Evolutionary conservation across 1,140 invertebrate genomes (phyloP).

Genomic region (Microplitis mediator): DNA sequence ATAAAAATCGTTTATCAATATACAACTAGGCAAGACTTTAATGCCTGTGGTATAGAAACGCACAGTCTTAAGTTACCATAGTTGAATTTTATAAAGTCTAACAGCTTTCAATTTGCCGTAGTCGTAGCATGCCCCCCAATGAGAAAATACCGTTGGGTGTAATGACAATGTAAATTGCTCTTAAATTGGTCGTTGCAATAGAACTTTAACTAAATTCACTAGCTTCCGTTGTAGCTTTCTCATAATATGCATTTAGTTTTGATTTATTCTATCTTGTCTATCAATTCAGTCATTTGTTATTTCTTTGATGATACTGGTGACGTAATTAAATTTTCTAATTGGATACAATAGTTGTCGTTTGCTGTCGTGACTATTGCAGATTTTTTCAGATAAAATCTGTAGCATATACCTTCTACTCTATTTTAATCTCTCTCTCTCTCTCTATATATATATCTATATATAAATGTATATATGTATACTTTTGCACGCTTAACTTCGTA

Average conservation of each 20-base stretch:
- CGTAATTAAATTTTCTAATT: too few relatives aligned
- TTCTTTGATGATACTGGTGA: too few relatives aligned
- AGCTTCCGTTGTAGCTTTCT: background rate
- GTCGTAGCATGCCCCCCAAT: background rate
- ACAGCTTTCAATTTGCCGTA: constrained; percentile 1
- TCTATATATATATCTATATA: too few relatives aligned
- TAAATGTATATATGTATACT: background rate
- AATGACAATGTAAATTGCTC: background rate
- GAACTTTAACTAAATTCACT: background rate
- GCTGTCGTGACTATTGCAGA: too few relatives aligned
- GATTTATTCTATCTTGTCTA: background rate
- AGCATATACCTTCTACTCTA: background rate
- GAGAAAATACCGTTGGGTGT: constrained; percentile 3
- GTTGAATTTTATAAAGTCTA: background rate
- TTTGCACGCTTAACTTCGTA: background rate
- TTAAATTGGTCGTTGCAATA: background rate
- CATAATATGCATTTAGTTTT: background rate
- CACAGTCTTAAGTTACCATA: background rate
- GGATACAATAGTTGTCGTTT: too few relatives aligned
- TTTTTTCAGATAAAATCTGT: too few relatives aligned
- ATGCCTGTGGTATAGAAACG: background rate
- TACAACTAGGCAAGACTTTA: background rate
- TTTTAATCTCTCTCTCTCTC: background rate
- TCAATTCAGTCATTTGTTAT: too few relatives aligned
- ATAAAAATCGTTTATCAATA: background rate